Conservation (phyloP, 2,888 invertebrate species). For the Chymomyza fuscimana region DNA sequence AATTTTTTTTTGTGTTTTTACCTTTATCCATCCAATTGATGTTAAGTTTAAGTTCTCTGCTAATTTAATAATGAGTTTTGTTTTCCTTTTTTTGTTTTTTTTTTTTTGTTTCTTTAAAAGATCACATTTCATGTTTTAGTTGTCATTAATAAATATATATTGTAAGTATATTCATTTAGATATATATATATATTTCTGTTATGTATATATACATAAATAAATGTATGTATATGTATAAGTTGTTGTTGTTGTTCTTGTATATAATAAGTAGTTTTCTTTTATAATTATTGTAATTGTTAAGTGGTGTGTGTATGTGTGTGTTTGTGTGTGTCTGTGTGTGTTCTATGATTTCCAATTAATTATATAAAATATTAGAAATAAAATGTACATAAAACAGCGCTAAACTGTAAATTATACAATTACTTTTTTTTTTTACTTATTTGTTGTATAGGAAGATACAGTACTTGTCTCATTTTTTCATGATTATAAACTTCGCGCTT, state of each 20-base stretch:
- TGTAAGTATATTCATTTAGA: conserved; percentile 67
- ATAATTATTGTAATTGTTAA: conserved; percentile 48
- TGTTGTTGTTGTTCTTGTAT: conserved; percentile 26
- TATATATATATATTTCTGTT: conserved; percentile 52
- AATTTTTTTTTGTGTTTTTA: conserved; percentile 41
- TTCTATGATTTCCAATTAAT: conserved; percentile 37
- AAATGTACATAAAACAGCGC: conserved; percentile 41
- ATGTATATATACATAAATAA: conserved; percentile 31
- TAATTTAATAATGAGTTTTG: conserved; percentile 29
- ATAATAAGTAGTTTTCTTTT: conserved; percentile 51
- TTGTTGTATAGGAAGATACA: conserved; percentile 56
- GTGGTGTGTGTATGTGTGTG: conserved; percentile 22
- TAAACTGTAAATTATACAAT: neutral
- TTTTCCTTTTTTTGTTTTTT: conserved; percentile 34
- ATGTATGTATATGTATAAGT: conserved; percentile 36
- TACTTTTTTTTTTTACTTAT: conserved; percentile 12
- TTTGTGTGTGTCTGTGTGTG: neutral
- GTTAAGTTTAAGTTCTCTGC: conserved; percentile 15
- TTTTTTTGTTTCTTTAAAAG: conserved; percentile 76
- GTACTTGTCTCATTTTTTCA: conserved; percentile 30
- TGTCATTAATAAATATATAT: conserved; percentile 69
- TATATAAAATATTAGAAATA: conserved; percentile 42
- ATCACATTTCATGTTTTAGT: conserved; percentile 78
- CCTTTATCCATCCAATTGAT: conserved; percentile 20
- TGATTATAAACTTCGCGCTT: neutral